These are phyloP conservation scores for Lysandra coridon DNA, from an alignment of 2,888 invertebrate genomes.

Conservation along the genomic window DNA sequence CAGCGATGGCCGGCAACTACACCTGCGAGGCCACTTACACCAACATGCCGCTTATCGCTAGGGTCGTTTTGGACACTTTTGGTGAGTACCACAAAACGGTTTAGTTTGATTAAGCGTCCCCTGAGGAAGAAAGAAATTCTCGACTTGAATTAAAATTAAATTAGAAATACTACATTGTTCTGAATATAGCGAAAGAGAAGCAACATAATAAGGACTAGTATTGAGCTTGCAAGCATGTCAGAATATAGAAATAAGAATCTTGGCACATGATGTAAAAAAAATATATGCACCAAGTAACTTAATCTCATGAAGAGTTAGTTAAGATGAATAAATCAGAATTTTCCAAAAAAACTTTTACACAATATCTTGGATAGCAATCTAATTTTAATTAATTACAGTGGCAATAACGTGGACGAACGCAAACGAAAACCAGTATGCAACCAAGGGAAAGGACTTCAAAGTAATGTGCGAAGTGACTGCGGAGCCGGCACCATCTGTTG, in stretches of 20 bases:
- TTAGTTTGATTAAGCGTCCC: not conserved
- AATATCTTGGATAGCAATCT: not conserved
- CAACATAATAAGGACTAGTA: too few relatives aligned
- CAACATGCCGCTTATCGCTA: conserved; percentile 82
- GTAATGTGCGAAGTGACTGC: conserved; percentile 92
- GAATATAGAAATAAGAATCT: too few relatives aligned
- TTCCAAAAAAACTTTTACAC: not conserved
- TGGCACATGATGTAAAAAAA: too few relatives aligned
- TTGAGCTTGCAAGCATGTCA: too few relatives aligned
- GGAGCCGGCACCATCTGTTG: conserved; percentile 90
- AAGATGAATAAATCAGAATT: not conserved
- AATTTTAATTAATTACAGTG: conserved; percentile 70
- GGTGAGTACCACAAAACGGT: conserved; percentile 49
- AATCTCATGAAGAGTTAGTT: too few relatives aligned
- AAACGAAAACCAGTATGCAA: conserved; percentile 90
- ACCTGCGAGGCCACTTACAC: conserved; percentile 91
- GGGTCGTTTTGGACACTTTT: conserved; percentile 86
- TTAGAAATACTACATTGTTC: too few relatives aligned
- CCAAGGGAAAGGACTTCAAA: conserved; percentile 86
- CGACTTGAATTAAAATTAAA: too few relatives aligned
- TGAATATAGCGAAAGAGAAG: too few relatives aligned
- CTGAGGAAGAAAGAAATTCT: too few relatives aligned
- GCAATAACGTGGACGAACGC: conserved; percentile 93
- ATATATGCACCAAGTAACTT: too few relatives aligned
- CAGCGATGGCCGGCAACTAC: conserved; percentile 89